Conservation (phyloP, 2,888 invertebrate genomes). For the Trachelus iudaicus region DNA sequence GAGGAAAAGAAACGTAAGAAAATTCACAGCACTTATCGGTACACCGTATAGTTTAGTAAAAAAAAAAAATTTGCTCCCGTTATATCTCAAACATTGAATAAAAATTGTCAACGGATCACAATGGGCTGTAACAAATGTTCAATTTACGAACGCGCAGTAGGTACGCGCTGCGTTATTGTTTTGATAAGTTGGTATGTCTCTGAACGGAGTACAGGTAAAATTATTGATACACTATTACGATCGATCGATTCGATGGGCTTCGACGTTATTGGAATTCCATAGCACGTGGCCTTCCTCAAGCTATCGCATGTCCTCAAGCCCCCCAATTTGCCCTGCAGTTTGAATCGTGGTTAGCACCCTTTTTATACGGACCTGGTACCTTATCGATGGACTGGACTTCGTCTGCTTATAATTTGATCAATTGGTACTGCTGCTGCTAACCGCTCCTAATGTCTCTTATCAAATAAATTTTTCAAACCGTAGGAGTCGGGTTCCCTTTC, state of each 20-base stretch:
- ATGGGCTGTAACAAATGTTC: not conserved
- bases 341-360: not conserved
- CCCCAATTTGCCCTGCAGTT: not conserved
- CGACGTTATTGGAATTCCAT: not conserved
- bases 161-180: not conserved
- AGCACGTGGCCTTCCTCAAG: not conserved
- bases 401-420: not conserved
- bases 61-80: not conserved
- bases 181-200: not conserved
- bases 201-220: not conserved
- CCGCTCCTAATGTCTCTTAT: not conserved
- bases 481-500: not conserved
- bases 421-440: not conserved
- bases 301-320: not conserved
- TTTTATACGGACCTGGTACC: not conserved
- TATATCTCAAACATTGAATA: not conserved
- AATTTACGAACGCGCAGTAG: not conserved
- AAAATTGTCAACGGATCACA: not conserved
- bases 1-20: not conserved
- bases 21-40: not conserved
- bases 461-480: not conserved
- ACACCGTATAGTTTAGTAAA: not conserved
- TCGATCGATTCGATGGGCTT: not conserved
- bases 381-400: not conserved
- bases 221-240: not conserved